Evolutionary conservation across 2,888 invertebrate species (phyloP), one percentile per base, ranked within the genome.

Genomic region (Ypsolopha sequella): DNA sequence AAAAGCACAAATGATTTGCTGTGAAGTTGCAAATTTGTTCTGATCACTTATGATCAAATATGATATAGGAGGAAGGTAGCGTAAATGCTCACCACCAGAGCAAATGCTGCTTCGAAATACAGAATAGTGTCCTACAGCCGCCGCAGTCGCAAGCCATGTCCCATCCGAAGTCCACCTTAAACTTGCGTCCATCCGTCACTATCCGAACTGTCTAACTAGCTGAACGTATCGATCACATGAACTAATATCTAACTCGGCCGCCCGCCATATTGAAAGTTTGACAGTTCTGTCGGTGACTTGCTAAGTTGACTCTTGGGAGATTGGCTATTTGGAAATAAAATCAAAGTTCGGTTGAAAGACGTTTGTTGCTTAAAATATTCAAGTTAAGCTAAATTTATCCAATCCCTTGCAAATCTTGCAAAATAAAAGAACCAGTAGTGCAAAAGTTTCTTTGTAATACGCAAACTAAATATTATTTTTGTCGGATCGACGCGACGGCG

Each of bases 261-360:
- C 24, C 24, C 24, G 24, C 24, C 24, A 24, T 24, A 24, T 24
- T 24, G 24, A 24, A 24, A 76, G 73, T 82, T 78, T 80, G 84
- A 82, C 82, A 82, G 81, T 80, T 81, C 59, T 71, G 80, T 80
- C 79, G 68, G 76, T 81, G 80, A 84, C 81, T 73, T 61, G n/a
- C 38, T 34, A 48, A 41, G n/a, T 48, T 45, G 45, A 10, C 6
- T 9, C 33, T 7, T 34, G 24, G 9, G 24, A 24, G 6, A 14
- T n/a, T 43, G 43, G 9, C 24, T 43, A 14, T 43, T 7, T 7
- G 13, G 43, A 41, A 11, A 41, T 24, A 41, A 6, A 41, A 41
- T 41, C 6, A 43, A 13, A 14, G n/a, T 43, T 24, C 2, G n/a
- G 9, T 43, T 13, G 13, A 13, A 41, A 41, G 14, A 43, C 8